Evolutionary conservation across 2,888 invertebrate species (phyloP).

Genomic region (Yponomeuta cagnagella): DNA sequence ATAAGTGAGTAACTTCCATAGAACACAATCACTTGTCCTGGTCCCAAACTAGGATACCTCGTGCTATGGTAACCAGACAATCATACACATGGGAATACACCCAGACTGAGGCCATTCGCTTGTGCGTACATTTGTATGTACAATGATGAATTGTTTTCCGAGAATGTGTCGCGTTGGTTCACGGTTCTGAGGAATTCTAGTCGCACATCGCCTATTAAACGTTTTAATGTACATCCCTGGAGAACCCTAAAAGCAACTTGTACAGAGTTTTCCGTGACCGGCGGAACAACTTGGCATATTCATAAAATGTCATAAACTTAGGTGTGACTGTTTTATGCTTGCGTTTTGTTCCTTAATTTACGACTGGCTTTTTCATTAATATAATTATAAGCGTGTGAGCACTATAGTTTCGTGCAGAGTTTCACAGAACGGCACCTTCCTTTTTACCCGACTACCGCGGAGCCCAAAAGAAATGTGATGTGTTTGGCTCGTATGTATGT

Average conservation of each 20-base stretch:
- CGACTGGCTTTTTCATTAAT: constrained; percentile 13
- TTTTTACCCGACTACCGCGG: background rate
- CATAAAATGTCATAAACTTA: constrained; percentile 29
- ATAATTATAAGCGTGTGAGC: constrained; percentile 6
- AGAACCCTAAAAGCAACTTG: constrained; percentile 14
- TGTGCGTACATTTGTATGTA: too few species aligned
- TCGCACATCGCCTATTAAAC: background rate
- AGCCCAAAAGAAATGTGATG: too few species aligned
- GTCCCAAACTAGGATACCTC: too few species aligned
- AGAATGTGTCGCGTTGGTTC: too few species aligned
- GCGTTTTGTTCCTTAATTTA: constrained; percentile 41
- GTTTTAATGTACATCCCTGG: background rate
- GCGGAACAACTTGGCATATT: constrained; percentile 8
- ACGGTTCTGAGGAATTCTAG: too few species aligned
- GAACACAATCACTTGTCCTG: too few species aligned
- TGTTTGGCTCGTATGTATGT: too few species aligned
- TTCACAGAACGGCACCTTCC: background rate
- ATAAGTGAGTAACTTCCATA: too few species aligned
- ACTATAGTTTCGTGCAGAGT: background rate
- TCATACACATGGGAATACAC: too few species aligned
- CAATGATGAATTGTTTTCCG: too few species aligned
- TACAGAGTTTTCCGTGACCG: constrained; percentile 24
- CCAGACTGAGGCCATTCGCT: too few species aligned
- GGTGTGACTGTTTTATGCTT: constrained; percentile 41
- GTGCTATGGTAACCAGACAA: too few species aligned